Evolutionary conservation across 2,113 vertebrate genomes (phyloP).

Genomic region (Chunga burmeisteri): DNA sequence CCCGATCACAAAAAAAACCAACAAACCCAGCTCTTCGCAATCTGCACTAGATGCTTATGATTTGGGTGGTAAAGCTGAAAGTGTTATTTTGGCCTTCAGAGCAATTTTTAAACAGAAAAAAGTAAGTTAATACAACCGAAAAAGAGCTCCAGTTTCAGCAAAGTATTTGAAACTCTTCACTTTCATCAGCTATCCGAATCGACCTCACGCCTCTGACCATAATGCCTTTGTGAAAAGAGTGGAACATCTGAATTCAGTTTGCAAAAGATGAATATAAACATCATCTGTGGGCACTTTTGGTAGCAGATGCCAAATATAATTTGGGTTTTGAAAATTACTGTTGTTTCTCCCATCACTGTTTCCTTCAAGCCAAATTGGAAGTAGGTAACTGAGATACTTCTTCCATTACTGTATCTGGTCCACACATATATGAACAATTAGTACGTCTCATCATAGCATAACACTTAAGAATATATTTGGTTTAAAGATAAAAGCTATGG

Average conservation of each 20-base stretch:
- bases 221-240: background rate
- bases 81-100: background rate
- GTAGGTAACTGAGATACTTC: background rate
- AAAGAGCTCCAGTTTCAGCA: background rate
- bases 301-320: background rate
- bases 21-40: background rate
- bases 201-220: background rate
- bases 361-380: background rate
- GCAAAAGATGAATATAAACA: background rate
- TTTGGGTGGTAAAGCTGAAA: background rate
- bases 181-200: background rate
- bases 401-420: background rate
- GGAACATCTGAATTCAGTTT: background rate
- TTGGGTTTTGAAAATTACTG: background rate
- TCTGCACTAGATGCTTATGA: background rate
- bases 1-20: background rate
- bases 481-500: background rate
- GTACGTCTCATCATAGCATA: background rate
- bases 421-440: background rate
- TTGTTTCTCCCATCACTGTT: background rate
- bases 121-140: background rate
- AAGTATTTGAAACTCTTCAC: background rate
- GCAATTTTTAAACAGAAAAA: background rate
- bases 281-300: background rate
- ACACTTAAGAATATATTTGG: background rate